Conservation (phyloP, 2,888 invertebrate genomes). For the Prosapia bicincta region DNA sequence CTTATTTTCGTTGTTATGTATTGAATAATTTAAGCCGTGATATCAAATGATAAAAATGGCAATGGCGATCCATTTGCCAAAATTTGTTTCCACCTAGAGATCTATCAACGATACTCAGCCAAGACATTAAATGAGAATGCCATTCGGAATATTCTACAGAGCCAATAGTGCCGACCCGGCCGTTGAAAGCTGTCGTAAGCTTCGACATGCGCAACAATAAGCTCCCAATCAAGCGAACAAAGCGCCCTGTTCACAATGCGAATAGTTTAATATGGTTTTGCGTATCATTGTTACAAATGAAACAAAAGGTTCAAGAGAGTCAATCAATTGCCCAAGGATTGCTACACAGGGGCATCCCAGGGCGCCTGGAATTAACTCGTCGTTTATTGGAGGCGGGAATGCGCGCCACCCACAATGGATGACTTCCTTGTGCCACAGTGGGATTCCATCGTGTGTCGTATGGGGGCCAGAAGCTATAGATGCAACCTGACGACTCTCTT, state of each 20-base stretch:
- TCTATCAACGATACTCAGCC: neutral
- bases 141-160: neutral
- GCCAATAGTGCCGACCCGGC: neutral
- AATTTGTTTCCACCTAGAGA: too few relatives aligned
- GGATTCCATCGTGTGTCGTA: neutral
- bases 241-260: slow-evolving; percentile 1
- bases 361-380: neutral
- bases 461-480: neutral
- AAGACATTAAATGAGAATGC: neutral
- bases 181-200: neutral
- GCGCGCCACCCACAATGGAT: neutral
- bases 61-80: too few relatives aligned
- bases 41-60: too few relatives aligned
- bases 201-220: neutral
- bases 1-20: too few relatives aligned
- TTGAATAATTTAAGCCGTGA: too few relatives aligned
- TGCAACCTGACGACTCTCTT: neutral
- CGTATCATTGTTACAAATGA: slow-evolving; percentile 21
- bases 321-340: neutral
- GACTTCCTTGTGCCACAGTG: neutral
- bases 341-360: neutral
- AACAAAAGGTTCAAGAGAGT: slow-evolving; percentile 13
- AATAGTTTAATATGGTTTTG: slow-evolving; percentile 22
- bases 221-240: slow-evolving; percentile 12
- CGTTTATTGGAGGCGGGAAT: neutral